A percentile compares a stretch with the other conserved stretches of the same genome.
phyloP scores from a whole-genome alignment of 2,888 invertebrate species.

The Sinohyriopsis cumingii region DNA sequence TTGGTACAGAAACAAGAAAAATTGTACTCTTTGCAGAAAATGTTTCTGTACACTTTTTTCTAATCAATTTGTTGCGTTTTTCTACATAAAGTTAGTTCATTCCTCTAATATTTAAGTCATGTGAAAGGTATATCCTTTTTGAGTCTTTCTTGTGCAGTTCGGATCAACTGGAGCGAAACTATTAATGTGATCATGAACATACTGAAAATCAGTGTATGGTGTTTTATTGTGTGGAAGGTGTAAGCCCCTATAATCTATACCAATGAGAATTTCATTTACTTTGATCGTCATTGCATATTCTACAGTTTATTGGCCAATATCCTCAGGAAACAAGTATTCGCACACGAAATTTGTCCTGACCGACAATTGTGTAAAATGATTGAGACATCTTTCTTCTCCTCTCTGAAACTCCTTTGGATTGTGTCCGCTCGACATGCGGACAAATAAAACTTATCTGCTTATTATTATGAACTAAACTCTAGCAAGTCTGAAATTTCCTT shows the following conservation, averaged over 20 bases:
- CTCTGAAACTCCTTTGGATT: too few species aligned
- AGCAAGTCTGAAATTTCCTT: too few species aligned
- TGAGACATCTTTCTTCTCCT: slow-evolving; percentile 2
- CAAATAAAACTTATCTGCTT: too few species aligned
- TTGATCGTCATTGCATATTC: slow-evolving; percentile 12
- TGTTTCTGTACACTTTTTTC: slow-evolving; percentile 12
- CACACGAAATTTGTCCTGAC: slow-evolving; percentile 7
- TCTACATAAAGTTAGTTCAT: too few species aligned
- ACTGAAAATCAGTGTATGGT: neutral
- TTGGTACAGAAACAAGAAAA: slow-evolving; percentile 15
- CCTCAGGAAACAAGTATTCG: slow-evolving; percentile 11
- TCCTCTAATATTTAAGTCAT: too few species aligned
- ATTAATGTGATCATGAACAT: neutral
- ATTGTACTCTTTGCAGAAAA: slow-evolving; percentile 16
- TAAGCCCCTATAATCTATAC: slow-evolving; percentile 6
- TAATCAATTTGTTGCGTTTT: slow-evolving; percentile 4
- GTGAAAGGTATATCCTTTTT: too few species aligned
- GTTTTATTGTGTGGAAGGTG: slow-evolving; percentile 11
- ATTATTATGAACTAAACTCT: too few species aligned
- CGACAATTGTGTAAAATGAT: slow-evolving; percentile 7
- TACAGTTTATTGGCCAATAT: slow-evolving; percentile 8
- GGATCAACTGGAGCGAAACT: neutral
- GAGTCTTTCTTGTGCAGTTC: neutral
- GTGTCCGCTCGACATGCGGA: too few species aligned
- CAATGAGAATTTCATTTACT: slow-evolving; percentile 6